Base-by-base conservation (phyloP, 2,797 vertebrate species). In the Acanthurus tractus region DNA sequence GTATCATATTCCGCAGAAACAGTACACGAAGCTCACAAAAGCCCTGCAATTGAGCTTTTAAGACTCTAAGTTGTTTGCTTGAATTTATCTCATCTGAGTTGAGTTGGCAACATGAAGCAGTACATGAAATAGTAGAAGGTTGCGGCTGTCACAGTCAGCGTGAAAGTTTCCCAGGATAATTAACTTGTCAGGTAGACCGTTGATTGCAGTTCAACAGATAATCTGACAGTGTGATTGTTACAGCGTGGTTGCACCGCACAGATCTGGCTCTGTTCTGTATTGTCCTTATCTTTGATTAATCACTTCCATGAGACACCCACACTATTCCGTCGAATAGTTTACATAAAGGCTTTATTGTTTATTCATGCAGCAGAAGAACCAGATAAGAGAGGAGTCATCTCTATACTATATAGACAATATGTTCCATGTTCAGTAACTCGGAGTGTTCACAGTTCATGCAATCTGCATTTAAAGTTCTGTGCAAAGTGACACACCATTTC, bases 401-500 rank as follows among this genome's bases (percentile, higher is more conserved):
- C 36, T 83, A 29, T 57, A 46, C 48, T 54, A 65, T 46, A 54
- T 48, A 66, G 38, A 46, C 44, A 63, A 74, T 66, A 36, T 65
- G 78, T 71, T 80, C 49, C 22, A 15, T 29, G 71, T 67, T 83
- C 63, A 22, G 78, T 40, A n/a, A 40, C 22, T 63, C 40, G 74
- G 54, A 74, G 50, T 66, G 45, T 59, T 89, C 74, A 79, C 34
- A 34, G 46, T 70, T 77, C 45, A 73, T 50, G 40, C 76, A 80
- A 73, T 78, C 84, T 87, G 74, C 78, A 73, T 87, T 77, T 84
- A 68, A 68, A 75, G 66, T 53, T 53, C 74, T 29, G 46, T 79
- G 74, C 63, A 71, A 74, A 76, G 44, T 63, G 78, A 78, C 79
- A 68, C 76, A 73, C 72, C 59, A 66, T 77, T 84, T 76, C 69